Percentiles rank a stretch among this genome's conserved stretches.
Conservation (phyloP, 1,140 invertebrate genomes). For the Phthorimaea operculella region DNA sequence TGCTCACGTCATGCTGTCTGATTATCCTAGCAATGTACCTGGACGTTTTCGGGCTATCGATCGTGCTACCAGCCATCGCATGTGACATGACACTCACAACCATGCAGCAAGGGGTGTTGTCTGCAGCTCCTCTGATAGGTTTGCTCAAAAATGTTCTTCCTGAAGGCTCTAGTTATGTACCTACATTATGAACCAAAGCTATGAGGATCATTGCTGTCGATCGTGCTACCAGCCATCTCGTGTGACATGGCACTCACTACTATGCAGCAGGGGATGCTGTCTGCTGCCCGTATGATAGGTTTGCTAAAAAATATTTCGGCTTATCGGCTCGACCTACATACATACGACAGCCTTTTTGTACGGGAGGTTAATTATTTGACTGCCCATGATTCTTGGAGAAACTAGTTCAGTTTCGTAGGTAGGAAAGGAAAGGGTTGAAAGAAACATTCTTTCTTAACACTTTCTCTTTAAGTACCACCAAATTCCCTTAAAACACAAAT, state of each 20-base stretch:
- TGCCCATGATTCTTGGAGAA: no score
- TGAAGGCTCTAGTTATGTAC: neutral
- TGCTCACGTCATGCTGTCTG: conserved; percentile 36
- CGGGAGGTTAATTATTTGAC: no score
- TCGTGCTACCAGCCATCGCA: conserved; percentile 37
- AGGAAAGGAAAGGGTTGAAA: no score
- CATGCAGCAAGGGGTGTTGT: conserved; percentile 36
- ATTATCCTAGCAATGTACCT: conserved; percentile 50
- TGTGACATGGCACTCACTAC: conserved; percentile 44
- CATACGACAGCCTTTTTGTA: no score
- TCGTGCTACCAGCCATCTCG: conserved; percentile 13
- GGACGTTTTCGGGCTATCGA: conserved; percentile 52
- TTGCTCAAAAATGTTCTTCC: conserved; percentile 7
- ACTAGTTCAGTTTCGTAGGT: no score
- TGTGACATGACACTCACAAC: conserved; percentile 43
- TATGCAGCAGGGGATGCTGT: conserved; percentile 36
- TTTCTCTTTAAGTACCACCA: no score
- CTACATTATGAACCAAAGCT: neutral
- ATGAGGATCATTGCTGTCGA: neutral
- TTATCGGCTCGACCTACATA: no score
- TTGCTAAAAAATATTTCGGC: no score
- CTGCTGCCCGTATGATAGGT: conserved; percentile 41
- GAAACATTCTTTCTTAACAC: no score
- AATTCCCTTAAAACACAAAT: no score
- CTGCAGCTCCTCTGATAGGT: conserved; percentile 47